Percentiles rank a stretch among this genome's conserved stretches.
These are phyloP conservation scores for Pherbina coryleti DNA, from an alignment of 2,888 invertebrate genomes.

Conservation along the genomic window DNA sequence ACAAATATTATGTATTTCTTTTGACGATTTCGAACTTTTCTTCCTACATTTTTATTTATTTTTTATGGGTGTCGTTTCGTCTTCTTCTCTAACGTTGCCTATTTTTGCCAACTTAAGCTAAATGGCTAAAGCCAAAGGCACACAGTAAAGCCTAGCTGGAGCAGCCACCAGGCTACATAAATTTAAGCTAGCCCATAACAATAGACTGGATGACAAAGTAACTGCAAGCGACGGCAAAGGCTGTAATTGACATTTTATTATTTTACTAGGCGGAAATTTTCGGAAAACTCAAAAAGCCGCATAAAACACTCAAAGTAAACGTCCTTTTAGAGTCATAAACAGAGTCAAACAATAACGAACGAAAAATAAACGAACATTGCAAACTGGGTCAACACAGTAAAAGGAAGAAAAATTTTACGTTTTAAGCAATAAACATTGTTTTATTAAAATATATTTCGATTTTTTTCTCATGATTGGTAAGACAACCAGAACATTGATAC, in stretches of 20 bases:
- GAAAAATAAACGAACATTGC: no score
- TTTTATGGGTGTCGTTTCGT: background rate
- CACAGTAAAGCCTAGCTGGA: no score
- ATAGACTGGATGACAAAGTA: background rate
- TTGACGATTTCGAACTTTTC: background rate
- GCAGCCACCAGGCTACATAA: background rate
- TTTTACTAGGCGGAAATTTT: background rate
- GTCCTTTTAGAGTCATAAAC: slow-evolving; percentile 1
- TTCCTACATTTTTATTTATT: slow-evolving; percentile 30
- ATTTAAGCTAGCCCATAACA: background rate
- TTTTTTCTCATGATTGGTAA: no score
- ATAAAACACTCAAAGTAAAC: slow-evolving; percentile 23
- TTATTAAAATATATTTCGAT: no score
- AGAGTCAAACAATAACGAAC: no score
- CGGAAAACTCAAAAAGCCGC: slow-evolving; percentile 21
- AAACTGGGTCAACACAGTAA: no score
- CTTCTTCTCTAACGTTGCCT: background rate
- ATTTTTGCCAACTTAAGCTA: background rate
- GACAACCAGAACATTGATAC: no score
- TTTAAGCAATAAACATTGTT: no score
- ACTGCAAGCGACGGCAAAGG: background rate
- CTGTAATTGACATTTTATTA: slow-evolving; percentile 34
- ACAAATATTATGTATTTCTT: slow-evolving; percentile 11
- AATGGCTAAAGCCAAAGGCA: no score
- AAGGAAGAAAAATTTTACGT: no score